Conservation (phyloP, 2,113 vertebrate species). For the Setophaga kirtlandii region DNA sequence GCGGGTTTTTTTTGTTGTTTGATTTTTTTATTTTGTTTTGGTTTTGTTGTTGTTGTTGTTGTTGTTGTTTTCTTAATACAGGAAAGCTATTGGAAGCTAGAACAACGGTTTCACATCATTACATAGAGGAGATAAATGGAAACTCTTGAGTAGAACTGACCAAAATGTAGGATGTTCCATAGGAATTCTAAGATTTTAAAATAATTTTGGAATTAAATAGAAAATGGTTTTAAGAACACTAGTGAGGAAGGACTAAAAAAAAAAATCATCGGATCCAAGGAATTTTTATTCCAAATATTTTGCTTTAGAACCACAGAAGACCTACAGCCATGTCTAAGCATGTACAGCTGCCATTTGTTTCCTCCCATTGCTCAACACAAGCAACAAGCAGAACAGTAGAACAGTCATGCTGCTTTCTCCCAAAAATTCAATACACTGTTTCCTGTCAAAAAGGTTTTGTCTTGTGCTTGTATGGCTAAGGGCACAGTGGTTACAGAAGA, state of each 20-base stretch:
- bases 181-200: not conserved
- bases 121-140: not conserved
- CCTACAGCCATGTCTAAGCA: not conserved
- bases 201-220: not conserved
- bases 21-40: too few species aligned
- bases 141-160: not conserved
- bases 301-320: not conserved
- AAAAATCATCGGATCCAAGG: not conserved
- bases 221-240: not conserved
- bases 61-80: not conserved
- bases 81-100: not conserved
- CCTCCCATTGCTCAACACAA: not conserved
- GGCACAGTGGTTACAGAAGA: not conserved
- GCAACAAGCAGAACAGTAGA: not conserved
- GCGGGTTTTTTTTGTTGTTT: too few species aligned
- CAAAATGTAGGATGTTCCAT: not conserved
- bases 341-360: not conserved
- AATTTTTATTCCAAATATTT: not conserved
- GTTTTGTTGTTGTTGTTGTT: too few species aligned
- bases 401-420: not conserved
- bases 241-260: not conserved
- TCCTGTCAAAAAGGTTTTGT: not conserved
- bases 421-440: accelerated
- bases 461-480: too few species aligned
- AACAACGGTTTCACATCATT: not conserved